Percentiles rank a stretch among this genome's conserved stretches.
Conservation (phyloP, 2,113 vertebrate genomes). For the Rhipidura dahli region DNA sequence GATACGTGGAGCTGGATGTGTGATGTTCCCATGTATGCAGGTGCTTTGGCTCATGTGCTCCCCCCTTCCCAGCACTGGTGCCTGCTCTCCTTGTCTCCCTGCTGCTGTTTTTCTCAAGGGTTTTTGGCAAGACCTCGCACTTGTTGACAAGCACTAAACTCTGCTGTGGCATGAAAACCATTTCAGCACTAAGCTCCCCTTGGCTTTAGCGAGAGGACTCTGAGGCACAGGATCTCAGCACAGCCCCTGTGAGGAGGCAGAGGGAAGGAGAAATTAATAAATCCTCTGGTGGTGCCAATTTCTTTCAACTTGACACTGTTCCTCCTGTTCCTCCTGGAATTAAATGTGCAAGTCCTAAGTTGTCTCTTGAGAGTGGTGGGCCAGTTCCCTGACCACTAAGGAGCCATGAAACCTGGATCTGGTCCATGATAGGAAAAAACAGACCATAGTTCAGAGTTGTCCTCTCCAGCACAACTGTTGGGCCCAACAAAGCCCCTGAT, state of each 20-base stretch:
- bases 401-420: background rate
- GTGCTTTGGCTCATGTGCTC: background rate
- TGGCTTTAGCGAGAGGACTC: conserved; percentile 53
- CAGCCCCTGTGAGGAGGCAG: conserved; percentile 60
- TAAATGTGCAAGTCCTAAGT: background rate
- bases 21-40: fast-evolving
- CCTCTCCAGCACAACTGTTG: background rate
- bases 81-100: background rate
- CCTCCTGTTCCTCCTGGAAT: conserved; percentile 42
- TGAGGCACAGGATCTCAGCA: conserved; percentile 9
- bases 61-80: background rate
- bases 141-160: conserved; percentile 73
- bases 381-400: background rate
- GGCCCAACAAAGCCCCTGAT: background rate
- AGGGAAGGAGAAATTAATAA: conserved; percentile 71
- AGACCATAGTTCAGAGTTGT: fast-evolving
- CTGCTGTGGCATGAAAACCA: conserved; percentile 66
- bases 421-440: background rate
- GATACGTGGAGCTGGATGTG: fast-evolving
- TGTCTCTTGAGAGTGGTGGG: background rate
- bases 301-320: background rate
- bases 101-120: conserved; percentile 68
- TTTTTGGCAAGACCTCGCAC: conserved; percentile 25
- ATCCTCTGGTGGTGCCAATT: conserved; percentile 56
- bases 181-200: conserved; percentile 75